Percentiles rank a stretch among this genome's conserved stretches.
Evolutionary conservation across 1,140 invertebrate species (phyloP).

Genomic region (Panagrolaimus sp.): DNA sequence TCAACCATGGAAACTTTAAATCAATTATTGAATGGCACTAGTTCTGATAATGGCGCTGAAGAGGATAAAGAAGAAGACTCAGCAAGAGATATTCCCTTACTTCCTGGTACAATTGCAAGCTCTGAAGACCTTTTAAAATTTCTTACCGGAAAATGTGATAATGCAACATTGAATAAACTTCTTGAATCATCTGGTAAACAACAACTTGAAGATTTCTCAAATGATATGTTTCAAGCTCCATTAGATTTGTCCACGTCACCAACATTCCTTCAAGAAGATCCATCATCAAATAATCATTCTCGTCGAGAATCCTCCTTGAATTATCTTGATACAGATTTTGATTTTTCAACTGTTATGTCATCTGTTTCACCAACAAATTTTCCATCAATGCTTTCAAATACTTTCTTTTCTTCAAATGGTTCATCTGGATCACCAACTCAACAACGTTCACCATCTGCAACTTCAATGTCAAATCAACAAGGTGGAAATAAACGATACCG

Average conservation of each 20-base stretch:
- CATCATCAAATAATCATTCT: background rate
- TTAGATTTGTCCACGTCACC: too few species aligned
- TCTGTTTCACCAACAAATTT: constrained; percentile 16
- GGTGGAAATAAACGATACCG: constrained; percentile 50
- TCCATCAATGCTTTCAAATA: background rate
- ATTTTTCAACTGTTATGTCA: constrained; percentile 12
- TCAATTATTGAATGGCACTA: constrained; percentile 51
- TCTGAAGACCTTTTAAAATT: background rate
- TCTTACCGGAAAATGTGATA: background rate
- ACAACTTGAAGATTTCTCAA: too few species aligned
- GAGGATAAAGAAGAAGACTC: background rate
- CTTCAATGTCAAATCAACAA: constrained; percentile 21
- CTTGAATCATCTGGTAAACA: constrained; percentile 16
- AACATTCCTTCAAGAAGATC: constrained; percentile 18
- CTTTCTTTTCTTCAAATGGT: constrained; percentile 6
- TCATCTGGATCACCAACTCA: background rate
- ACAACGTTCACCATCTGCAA: constrained; percentile 35
- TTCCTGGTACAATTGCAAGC: background rate
- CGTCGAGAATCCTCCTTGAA: background rate
- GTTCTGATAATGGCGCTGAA: constrained; percentile 24
- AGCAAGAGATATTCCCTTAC: background rate
- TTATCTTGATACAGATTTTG: background rate
- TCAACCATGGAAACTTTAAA: constrained; percentile 44
- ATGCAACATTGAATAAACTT: background rate
- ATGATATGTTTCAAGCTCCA: constrained; percentile 18